Evolutionary conservation across 2,888 invertebrate species (phyloP).

Genomic region (Perdita meconis): DNA sequence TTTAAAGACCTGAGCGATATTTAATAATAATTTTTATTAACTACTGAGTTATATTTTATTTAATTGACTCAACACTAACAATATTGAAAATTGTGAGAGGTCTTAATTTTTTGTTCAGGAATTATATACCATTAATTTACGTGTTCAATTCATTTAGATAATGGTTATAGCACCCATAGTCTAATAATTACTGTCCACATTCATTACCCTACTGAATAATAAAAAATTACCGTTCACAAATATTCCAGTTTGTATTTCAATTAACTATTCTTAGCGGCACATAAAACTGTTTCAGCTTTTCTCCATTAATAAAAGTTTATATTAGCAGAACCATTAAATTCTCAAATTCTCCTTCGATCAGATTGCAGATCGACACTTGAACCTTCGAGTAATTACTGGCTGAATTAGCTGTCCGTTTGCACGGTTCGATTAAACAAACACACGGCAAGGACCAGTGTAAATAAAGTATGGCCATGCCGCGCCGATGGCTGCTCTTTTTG

Average conservation of each 20-base stretch:
- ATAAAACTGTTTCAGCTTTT: neutral
- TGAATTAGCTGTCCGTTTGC: slow-evolving; percentile 3
- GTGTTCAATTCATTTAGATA: too few relatives aligned
- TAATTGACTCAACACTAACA: too few relatives aligned
- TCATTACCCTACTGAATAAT: too few relatives aligned
- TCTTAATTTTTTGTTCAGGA: too few relatives aligned
- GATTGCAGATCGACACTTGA: neutral
- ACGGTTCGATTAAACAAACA: slow-evolving; percentile 17
- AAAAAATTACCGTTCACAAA: too few relatives aligned
- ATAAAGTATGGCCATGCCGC: slow-evolving; percentile 4
- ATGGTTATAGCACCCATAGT: too few relatives aligned
- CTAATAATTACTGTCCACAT: too few relatives aligned
- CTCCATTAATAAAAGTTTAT: neutral
- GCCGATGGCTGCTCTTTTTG: slow-evolving; percentile 17
- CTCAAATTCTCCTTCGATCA: neutral
- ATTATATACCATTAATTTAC: too few relatives aligned
- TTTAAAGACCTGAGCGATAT: too few relatives aligned
- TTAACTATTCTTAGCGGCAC: neutral
- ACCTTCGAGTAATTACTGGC: neutral
- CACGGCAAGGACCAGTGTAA: slow-evolving; percentile 1
- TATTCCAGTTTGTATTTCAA: neutral
- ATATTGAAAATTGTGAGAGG: too few relatives aligned
- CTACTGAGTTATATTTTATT: too few relatives aligned
- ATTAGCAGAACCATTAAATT: neutral
- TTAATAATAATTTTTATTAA: too few relatives aligned